Evolutionary conservation across 2,797 vertebrate species (phyloP), one percentile per base, ranked within the genome.

Genomic region (Pempheris klunzingeri): DNA sequence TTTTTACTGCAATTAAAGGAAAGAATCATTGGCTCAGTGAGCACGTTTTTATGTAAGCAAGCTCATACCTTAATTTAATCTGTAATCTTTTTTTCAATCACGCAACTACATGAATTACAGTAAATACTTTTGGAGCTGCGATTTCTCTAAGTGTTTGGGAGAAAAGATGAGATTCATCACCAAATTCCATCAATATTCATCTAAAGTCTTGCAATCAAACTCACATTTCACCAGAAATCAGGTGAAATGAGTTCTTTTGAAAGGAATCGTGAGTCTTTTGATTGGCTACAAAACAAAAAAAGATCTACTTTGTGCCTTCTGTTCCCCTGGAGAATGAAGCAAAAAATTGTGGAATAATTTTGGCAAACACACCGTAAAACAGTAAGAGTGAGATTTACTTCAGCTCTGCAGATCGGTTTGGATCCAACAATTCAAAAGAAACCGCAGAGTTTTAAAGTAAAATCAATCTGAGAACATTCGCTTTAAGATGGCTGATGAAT

Each of bases 401-500:
- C 18, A 71, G 58, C n/a, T 36, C 57, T 57, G 12, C 26, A 46
- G 53, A 58, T 67, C 6, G 30, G 44, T 64, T 70, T 10, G 20
- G 24, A 59, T 0, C 20, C 7, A 6, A 24, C 17, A 32, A 8
- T 18, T 52, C n/a, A 58, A 14, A 30, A 38, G 43, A 53, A 61
- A 22, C 12, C 1, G 22, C 47, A 66, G 46, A 20, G 54, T 34
- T 58, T 54, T 77, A 5, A 70, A 60, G 58, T 53, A 7, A 52
- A 68, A 61, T 52, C n/a, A 38, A 64, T 55, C 32, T 22, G 4
- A 65, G 36, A 39, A n/a, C 70, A 46, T 77, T 36, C 73, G 18
- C 52, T 59, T 71, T 49, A 64, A 75, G 63, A 61, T 30, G 15
- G 44, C 22, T 50, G 73, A 43, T 81, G 43, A 83, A 85, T 84